phyloP scores from a whole-genome alignment of 2,888 invertebrate genomes.

The Drymonia ruficornis region DNA sequence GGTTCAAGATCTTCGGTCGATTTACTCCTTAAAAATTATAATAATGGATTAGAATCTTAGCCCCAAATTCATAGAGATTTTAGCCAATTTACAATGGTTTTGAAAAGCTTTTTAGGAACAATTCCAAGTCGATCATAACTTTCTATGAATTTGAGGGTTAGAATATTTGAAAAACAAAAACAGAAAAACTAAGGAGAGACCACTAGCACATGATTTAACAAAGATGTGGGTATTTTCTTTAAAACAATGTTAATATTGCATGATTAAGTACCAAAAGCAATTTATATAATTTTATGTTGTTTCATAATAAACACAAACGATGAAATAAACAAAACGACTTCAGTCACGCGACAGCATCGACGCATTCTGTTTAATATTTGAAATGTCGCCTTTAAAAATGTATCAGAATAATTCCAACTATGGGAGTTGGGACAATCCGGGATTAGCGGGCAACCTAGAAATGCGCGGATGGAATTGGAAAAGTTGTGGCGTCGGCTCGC shows the following conservation, averaged over 20 bases:
- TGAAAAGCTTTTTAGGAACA: no score
- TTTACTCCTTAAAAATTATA: no score
- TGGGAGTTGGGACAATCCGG: constrained; percentile 60
- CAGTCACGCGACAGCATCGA: constrained; percentile 38
- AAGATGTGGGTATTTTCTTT: constrained; percentile 8
- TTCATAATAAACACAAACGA: constrained; percentile 29
- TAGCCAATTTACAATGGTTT: no score
- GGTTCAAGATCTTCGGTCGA: no score
- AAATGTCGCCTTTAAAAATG: constrained; percentile 47
- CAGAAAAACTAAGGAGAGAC: no score
- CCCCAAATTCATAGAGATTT: no score
- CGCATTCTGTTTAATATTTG: constrained; percentile 43
- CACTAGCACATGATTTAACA: no score
- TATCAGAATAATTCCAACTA: constrained; percentile 57
- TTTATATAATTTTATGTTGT: constrained; percentile 16
- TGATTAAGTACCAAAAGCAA: constrained; percentile 22
- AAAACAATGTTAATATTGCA: constrained; percentile 16
- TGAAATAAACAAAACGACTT: constrained; percentile 35
- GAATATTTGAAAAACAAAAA: no score
- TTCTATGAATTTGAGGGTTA: no score
- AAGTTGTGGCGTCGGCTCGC: constrained; percentile 63
- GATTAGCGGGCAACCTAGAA: constrained; percentile 67
- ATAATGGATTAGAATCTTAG: no score
- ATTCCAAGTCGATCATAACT: no score
- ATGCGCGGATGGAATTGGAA: constrained; percentile 71